Base-by-base conservation (phyloP, 1,140 invertebrate species). In the Drosophila asahinai region DNA sequence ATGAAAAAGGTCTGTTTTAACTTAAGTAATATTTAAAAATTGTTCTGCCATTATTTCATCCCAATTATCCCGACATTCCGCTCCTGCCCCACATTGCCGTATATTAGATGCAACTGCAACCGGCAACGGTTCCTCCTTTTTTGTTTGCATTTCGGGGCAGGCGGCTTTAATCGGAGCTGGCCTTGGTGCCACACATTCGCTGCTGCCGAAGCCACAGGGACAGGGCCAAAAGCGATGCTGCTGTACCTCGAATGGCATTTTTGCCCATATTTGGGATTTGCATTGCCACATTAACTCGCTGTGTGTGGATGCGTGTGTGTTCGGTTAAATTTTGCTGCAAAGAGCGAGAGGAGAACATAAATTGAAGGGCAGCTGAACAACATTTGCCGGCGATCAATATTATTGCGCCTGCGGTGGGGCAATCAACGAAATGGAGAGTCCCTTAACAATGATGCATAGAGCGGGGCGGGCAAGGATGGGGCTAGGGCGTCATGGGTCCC, bases 121-220 rank as follows among this genome's bases (percentile, higher is more conserved):
- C 33, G 27, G 27, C 38, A 59, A 59, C 19, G 70, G 55, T 72
- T n/a, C 19, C 33, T 38, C 43, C 17, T 43, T 27, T 49, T 62
- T 78, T 75, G 75, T 76, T 79, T 86, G 83, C 79, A 70, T 76
- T 76, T 67, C 63, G 75, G 75, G 80, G 75, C 80, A 73, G 81
- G 78, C 81, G 81, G 81, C 86, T 77, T 86, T 73, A 83, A 74
- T 57, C 60, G 54, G 33, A 38, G 40, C 72, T 70, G 64, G 78
- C 42, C 68, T 60, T 81, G 64, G 30, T 48, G 48, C 55, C 67
- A 64, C 47, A 61, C 48, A 36, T 36, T 12, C 33, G 33, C 33
- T 36, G 33, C 33, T 33, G 33, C 33, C 9, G 33, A 36, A 36
- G 33, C 63, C 42, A 47, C 42, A 43, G 33, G 43, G 54, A 48